These are phyloP conservation scores for Conistra vaccinii DNA, from an alignment of 2,888 invertebrate genomes.

Conservation along the genomic window DNA sequence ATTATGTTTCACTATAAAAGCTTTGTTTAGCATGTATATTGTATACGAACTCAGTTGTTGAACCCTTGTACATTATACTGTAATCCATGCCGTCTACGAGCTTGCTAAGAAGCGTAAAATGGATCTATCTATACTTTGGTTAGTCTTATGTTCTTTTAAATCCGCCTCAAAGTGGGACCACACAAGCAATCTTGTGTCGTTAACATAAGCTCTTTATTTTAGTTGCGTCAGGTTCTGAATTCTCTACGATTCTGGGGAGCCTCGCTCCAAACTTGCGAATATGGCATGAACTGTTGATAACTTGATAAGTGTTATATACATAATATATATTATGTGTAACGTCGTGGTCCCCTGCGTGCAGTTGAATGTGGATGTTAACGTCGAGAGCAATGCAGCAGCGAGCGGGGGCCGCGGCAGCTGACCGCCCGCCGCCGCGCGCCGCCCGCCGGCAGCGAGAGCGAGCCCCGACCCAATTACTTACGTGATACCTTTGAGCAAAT, in stretches of 20 bases:
- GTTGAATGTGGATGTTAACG: slow-evolving; percentile 10
- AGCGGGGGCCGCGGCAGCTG: background rate
- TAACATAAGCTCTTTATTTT: slow-evolving; percentile 1
- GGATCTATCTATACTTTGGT: background rate
- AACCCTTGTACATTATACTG: background rate
- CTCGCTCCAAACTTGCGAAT: slow-evolving; percentile 14
- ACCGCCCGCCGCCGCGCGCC: slow-evolving; percentile 8
- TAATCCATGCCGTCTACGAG: background rate
- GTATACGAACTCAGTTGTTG: background rate
- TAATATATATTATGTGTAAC: background rate
- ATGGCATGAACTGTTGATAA: slow-evolving; percentile 15
- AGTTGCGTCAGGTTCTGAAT: background rate
- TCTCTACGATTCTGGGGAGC: background rate
- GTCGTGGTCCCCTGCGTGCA: slow-evolving; percentile 19
- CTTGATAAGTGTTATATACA: background rate
- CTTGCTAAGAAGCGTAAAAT: background rate
- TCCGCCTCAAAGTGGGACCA: background rate
- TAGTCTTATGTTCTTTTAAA: background rate
- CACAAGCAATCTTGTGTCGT: background rate
- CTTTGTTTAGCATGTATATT: background rate
- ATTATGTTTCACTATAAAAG: slow-evolving; percentile 1
- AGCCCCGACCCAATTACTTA: slow-evolving; percentile 48
- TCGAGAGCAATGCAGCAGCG: background rate
- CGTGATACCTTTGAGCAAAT: slow-evolving; percentile 47
- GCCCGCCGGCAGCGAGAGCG: slow-evolving; percentile 5